Conservation (phyloP, 1,140 invertebrate genomes). For the Drosophila gunungcola region DNA sequence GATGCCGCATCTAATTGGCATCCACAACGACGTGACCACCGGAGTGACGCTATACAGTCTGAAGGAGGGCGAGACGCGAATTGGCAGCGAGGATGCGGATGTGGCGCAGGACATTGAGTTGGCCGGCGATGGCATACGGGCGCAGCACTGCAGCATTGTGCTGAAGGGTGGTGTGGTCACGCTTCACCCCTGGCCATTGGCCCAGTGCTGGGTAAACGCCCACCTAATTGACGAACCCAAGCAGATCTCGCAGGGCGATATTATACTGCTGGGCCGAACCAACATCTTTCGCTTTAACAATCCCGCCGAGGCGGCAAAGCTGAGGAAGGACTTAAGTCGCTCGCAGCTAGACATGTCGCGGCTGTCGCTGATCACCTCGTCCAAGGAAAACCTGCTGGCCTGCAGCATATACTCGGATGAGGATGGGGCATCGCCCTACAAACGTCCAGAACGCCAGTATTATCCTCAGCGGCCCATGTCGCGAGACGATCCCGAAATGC, state of each 20-base stretch:
- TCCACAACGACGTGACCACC: conserved; percentile 95
- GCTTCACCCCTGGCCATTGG: conserved; percentile 89
- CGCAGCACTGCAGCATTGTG: conserved; percentile 93
- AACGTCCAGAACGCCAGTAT: conserved; percentile 76
- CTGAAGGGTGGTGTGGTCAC: conserved; percentile 91
- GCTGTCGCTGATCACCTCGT: conserved; percentile 92
- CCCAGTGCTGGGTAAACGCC: conserved; percentile 94
- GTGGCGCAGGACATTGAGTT: conserved; percentile 91
- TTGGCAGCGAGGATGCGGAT: conserved; percentile 90
- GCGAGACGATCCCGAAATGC: conserved; percentile 79
- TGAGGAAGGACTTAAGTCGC: conserved; percentile 89
- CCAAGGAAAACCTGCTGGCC: conserved; percentile 88
- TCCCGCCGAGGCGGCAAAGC: conserved; percentile 94
- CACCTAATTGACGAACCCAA: conserved; percentile 90
- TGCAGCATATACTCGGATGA: conserved; percentile 76
- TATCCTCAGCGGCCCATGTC: conserved; percentile 75
- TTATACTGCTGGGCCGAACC: conserved; percentile 93
- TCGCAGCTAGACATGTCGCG: conserved; percentile 91
- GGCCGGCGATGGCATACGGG: conserved; percentile 91
- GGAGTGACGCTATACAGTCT: conserved; percentile 96
- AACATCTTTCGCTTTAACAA: conserved; percentile 98
- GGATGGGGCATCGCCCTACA: conserved; percentile 68
- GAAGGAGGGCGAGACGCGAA: conserved; percentile 92
- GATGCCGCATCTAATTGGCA: conserved; percentile 96
- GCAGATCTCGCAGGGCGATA: conserved; percentile 91